phyloP scores from a whole-genome alignment of 2,888 invertebrate genomes.

The Belgica antarctica region DNA sequence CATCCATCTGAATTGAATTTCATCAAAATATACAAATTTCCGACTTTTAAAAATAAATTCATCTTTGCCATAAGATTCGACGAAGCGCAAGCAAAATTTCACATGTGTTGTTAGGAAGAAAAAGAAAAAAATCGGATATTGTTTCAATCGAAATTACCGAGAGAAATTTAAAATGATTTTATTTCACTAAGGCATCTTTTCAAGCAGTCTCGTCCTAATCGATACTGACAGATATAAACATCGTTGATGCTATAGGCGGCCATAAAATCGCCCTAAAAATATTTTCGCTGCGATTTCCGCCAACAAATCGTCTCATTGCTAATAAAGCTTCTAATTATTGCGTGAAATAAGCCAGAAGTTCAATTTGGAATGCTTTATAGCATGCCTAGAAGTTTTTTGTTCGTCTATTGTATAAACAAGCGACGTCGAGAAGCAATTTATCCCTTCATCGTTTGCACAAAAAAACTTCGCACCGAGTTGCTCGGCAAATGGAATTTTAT shows the following conservation, averaged over 20 bases:
- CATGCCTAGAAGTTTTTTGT: not conserved
- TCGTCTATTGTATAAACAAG: not conserved
- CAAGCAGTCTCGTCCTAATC: too few species aligned
- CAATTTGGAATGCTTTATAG: not conserved
- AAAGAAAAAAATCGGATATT: not conserved
- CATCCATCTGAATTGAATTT: not conserved
- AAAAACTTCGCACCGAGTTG: too few species aligned
- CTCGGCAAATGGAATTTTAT: not conserved
- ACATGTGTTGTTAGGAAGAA: not conserved
- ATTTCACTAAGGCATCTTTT: too few species aligned
- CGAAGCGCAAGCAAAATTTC: not conserved
- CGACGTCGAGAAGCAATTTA: not conserved
- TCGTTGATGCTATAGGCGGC: too few species aligned
- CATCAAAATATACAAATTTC: constrained; percentile 3
- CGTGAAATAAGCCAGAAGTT: not conserved
- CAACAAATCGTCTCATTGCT: not conserved
- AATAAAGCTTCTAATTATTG: not conserved
- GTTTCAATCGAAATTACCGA: not conserved
- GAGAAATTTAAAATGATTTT: too few species aligned
- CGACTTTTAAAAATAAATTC: not conserved
- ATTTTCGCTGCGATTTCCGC: too few species aligned
- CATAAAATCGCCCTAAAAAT: too few species aligned
- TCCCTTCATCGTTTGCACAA: too few species aligned
- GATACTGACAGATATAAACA: too few species aligned
- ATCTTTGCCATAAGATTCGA: not conserved